Conservation (phyloP, 2,888 invertebrate species). For the Anorthoa munda region DNA sequence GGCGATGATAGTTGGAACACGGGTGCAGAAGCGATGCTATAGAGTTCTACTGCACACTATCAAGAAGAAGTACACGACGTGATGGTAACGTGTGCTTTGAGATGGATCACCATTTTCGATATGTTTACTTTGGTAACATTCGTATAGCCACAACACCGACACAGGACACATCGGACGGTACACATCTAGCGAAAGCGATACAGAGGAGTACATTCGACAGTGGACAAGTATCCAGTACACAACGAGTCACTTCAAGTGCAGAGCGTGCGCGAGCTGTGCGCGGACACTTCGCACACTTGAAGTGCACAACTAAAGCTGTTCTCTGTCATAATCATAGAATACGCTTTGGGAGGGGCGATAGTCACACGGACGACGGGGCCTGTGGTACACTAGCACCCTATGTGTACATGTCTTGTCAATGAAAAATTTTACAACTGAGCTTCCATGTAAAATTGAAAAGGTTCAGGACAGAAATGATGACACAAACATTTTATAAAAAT, state of each 20-base stretch:
- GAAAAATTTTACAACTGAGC: conserved; percentile 81
- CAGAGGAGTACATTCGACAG: conserved; percentile 79
- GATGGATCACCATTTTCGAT: conserved; percentile 84
- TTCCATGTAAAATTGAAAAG: conserved; percentile 86
- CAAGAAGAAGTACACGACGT: conserved; percentile 69
- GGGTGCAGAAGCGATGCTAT: conserved; percentile 74
- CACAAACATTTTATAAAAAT: conserved; percentile 75
- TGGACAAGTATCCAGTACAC: conserved; percentile 62
- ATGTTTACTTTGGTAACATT: conserved; percentile 76
- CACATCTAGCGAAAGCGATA: conserved; percentile 84
- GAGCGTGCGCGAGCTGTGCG: conserved; percentile 41
- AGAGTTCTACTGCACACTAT: conserved; percentile 71
- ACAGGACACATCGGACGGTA: conserved; percentile 72
- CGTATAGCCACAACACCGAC: conserved; percentile 83
- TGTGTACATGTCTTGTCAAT: conserved; percentile 59
- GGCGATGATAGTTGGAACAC: conserved; percentile 64
- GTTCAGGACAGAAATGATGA: conserved; percentile 79
- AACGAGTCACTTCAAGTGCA: conserved; percentile 69
- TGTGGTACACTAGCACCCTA: conserved; percentile 61
- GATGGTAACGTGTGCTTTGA: conserved; percentile 70
- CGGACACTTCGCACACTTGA: conserved; percentile 71
- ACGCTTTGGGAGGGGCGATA: conserved; percentile 88
- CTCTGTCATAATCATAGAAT: conserved; percentile 72
- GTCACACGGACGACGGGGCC: conserved; percentile 84
- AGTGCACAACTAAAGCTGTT: conserved; percentile 80